phyloP scores from a whole-genome alignment of 2,797 vertebrate species.

The Cyprinodon diabolis region DNA sequence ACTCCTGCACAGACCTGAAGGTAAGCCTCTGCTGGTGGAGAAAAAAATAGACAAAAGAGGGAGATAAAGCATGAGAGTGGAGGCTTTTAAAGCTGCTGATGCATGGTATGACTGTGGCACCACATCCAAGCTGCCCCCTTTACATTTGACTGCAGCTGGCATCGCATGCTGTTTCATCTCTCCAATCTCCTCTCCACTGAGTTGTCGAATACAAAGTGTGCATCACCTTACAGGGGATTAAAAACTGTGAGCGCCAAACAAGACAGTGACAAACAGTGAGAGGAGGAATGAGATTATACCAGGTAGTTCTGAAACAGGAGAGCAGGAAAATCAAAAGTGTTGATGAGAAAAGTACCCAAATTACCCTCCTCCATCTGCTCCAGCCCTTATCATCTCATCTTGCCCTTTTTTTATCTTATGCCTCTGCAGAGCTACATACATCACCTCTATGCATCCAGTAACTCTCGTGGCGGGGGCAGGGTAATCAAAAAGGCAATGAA shows the following conservation, averaged over 20 bases:
- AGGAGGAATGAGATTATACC: slow-evolving; percentile 13
- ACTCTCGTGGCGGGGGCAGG: slow-evolving; percentile 48
- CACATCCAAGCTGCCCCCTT: slow-evolving; percentile 42
- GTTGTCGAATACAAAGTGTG: slow-evolving; percentile 33
- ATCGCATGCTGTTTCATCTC: slow-evolving; percentile 47
- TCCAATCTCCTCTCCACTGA: slow-evolving; percentile 36
- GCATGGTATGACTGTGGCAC: slow-evolving; percentile 48
- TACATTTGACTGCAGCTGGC: slow-evolving; percentile 47
- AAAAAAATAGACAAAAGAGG: slow-evolving; percentile 21
- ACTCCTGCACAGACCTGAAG: slow-evolving; percentile 80
- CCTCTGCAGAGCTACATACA: slow-evolving; percentile 56
- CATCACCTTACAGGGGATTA: slow-evolving; percentile 19
- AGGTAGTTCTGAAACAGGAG: slow-evolving; percentile 31
- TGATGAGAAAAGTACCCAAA: slow-evolving; percentile 38
- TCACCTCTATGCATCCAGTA: slow-evolving; percentile 51
- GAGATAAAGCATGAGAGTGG: slow-evolving; percentile 27
- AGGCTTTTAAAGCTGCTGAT: slow-evolving; percentile 57
- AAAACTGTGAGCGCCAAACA: slow-evolving; percentile 26
- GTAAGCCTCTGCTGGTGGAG: slow-evolving; percentile 66
- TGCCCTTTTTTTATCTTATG: slow-evolving; percentile 32
- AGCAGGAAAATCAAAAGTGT: slow-evolving; percentile 39
- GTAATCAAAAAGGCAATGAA: slow-evolving; percentile 52
- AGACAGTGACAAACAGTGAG: slow-evolving; percentile 5
- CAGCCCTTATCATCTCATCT: slow-evolving; percentile 38
- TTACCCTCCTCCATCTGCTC: slow-evolving; percentile 36